These are phyloP conservation scores for Meloe dianella DNA, from an alignment of 2,888 invertebrate species.

Conservation along the genomic window DNA sequence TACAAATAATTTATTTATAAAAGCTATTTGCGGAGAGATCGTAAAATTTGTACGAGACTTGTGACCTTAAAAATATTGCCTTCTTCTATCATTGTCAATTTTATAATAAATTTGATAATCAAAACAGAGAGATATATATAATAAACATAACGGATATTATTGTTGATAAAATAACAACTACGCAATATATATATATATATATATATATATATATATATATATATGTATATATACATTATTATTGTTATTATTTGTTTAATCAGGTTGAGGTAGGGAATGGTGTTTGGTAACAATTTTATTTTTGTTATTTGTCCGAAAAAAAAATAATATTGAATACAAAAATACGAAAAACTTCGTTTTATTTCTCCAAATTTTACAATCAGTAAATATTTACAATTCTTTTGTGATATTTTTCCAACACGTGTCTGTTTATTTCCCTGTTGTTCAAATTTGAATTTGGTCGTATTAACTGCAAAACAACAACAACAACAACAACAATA, in stretches of 20 bases:
- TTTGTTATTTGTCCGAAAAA: no score
- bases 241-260: background rate
- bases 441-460: conserved; percentile 5
- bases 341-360: background rate
- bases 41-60: conserved; percentile 38
- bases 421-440: conserved; percentile 7
- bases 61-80: conserved; percentile 38
- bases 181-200: conserved; percentile 25
- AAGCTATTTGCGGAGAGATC: conserved; percentile 34
- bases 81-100: background rate
- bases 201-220: no score
- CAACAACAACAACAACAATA: background rate
- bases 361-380: background rate
- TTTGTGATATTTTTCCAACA: conserved; percentile 5
- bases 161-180: conserved; percentile 23
- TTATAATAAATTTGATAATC: background rate
- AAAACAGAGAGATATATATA: conserved; percentile 16
- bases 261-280: conserved; percentile 29
- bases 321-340: no score
- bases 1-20: conserved; percentile 34
- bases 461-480: background rate
- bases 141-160: conserved; percentile 16
- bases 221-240: no score
- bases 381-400: conserved; percentile 4
- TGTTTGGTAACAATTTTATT: background rate